Evolutionary conservation across 2,113 vertebrate species (phyloP), one percentile per base, ranked within the genome.

Genomic region (Promerops cafer): DNA sequence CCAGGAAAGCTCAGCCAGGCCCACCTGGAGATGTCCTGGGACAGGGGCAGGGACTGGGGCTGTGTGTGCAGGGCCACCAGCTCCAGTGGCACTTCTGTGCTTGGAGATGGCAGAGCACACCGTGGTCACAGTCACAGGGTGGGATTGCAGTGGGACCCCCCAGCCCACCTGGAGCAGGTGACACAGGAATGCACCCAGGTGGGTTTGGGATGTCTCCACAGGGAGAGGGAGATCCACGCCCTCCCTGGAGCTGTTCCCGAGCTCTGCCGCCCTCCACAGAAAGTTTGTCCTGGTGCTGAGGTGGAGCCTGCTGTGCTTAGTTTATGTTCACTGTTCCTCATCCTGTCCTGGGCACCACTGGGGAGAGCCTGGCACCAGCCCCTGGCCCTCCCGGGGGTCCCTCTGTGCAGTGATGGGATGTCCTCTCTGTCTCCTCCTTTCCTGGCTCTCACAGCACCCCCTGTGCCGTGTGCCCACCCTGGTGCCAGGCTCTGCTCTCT

Each of bases 41-140:
- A 13, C 4, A 7, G 6, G 40, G 74, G 11, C 3, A 8, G 8
- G 40, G 68, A 14, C 12, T 0, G 2, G 54, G 52, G 15, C 47
- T 40, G 37, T 2, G 10, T 3, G 40, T 45, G 52, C 47, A 31
- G 59, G n/a, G 20, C 0, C 1, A 12, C 17, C 54, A 50, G 31
- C 50, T 15, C 0, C 1, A 2, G 27, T 2, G 33, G 6, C 35
- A 2, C 10, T 3, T 16, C 4, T 42, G 42, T 12, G n/a, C 47
- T 28, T 6, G 30, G 19, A 6, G 5, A 23, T 6, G 5, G 30
- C 3, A 0, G 24, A 50, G 54, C 33, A 39, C 39, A 10, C 2
- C 0, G 0, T 5, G 35, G 21, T 15, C 79, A 28, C 13, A 18
- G 1, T 1, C 53, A 3, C 9, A 4, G 54, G 3, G 1, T 1